A percentile compares a stretch with the other conserved stretches of the same genome.
Conservation (phyloP, 1,140 invertebrate species). For the Drosophila sulfurigaster region DNA sequence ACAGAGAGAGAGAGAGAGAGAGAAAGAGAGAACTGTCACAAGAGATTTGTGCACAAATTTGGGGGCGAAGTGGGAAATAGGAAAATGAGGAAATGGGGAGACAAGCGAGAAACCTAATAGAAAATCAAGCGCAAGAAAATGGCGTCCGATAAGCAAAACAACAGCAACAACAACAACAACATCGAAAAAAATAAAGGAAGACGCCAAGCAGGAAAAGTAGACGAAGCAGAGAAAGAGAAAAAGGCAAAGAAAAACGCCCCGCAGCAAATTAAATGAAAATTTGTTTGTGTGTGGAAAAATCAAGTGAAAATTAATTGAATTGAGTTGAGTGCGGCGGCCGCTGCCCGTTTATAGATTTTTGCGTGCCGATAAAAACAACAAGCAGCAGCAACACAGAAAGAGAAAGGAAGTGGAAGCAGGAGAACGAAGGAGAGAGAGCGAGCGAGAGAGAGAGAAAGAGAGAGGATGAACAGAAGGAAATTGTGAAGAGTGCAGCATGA, state of each 20-base stretch:
- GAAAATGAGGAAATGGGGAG: not conserved
- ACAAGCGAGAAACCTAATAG: conserved; percentile 64
- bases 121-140: conserved; percentile 79
- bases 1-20: not conserved
- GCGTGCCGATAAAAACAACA: conserved; percentile 41
- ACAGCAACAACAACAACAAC: too few species aligned
- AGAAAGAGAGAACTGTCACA: conserved; percentile 22
- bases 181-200: not conserved
- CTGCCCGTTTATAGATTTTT: conserved; percentile 68
- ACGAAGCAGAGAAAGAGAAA: not conserved
- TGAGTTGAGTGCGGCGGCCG: conserved; percentile 79
- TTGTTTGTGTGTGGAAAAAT: conserved; percentile 83
- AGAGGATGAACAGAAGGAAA: not conserved
- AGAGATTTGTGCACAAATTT: conserved; percentile 8
- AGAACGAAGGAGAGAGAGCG: not conserved
- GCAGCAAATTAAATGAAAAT: conserved; percentile 83
- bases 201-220: not conserved
- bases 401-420: not conserved
- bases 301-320: conserved; percentile 85
- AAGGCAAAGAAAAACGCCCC: conserved; percentile 47
- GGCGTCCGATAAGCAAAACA: conserved; percentile 63
- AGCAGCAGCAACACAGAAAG: conserved; percentile 1
- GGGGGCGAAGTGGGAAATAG: not conserved
- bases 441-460: not conserved
- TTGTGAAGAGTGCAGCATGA: conserved; percentile 19